These are phyloP conservation scores for Cremastobaeus sp. DNA, from an alignment of 2,888 invertebrate species.

Conservation along the genomic window DNA sequence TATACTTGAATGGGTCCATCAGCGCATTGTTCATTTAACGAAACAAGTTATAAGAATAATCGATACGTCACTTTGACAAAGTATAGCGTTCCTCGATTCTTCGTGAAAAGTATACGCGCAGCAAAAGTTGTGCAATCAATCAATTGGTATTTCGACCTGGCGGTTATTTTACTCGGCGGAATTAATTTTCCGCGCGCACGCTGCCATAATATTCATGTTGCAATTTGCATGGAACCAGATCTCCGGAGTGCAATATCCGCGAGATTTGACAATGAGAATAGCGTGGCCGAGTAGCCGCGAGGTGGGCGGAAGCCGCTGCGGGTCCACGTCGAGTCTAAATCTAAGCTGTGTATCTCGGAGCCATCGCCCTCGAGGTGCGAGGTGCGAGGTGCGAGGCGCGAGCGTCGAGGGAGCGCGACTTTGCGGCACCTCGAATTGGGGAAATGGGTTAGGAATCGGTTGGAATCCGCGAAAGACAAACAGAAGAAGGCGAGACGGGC, in stretches of 20 bases:
- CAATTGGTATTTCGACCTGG: slow-evolving; percentile 23
- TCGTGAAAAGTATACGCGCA: slow-evolving; percentile 13
- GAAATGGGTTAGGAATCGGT: too few relatives aligned
- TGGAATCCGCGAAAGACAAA: too few relatives aligned
- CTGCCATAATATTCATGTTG: slow-evolving; percentile 15
- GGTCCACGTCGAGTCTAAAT: not conserved
- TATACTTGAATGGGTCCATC: slow-evolving; percentile 12
- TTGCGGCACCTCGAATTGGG: too few relatives aligned
- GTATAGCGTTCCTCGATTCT: slow-evolving; percentile 25
- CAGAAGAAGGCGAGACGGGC: too few relatives aligned
- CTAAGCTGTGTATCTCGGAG: too few relatives aligned
- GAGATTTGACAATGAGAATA: slow-evolving; percentile 3
- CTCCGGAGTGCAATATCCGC: slow-evolving; percentile 9
- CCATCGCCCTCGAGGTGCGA: too few relatives aligned
- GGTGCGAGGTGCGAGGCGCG: too few relatives aligned
- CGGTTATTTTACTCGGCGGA: slow-evolving; percentile 8
- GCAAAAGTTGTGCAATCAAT: slow-evolving; percentile 34
- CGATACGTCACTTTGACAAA: slow-evolving; percentile 24
- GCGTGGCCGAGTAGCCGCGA: not conserved
- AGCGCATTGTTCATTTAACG: slow-evolving; percentile 27
- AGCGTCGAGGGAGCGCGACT: too few relatives aligned
- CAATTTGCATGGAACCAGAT: slow-evolving; percentile 15
- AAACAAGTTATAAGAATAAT: slow-evolving; percentile 37
- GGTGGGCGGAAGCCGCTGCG: too few relatives aligned
- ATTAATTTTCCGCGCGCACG: slow-evolving; percentile 31